Conservation (phyloP, 2,797 vertebrate species). For the Steatocranus sp. region DNA sequence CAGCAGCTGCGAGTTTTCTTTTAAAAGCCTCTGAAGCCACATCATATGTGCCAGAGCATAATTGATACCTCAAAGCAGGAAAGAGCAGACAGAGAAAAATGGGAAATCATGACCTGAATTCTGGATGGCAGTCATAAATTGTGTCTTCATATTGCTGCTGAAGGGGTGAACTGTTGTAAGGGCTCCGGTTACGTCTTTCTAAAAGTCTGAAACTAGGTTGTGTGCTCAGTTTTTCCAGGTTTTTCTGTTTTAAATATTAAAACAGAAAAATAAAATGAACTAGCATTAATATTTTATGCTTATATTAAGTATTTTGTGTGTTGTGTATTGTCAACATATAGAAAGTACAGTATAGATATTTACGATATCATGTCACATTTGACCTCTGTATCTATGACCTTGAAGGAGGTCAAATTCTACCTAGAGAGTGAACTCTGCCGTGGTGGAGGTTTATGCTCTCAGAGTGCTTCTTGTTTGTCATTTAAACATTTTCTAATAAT, state of each 20-base stretch:
- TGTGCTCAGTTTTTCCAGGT: not conserved
- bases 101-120: not conserved
- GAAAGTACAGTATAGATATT: not conserved
- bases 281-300: too few relatives aligned
- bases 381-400: not conserved
- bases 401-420: not conserved
- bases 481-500: not conserved
- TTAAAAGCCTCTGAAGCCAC: not conserved
- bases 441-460: not conserved
- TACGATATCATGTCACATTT: not conserved
- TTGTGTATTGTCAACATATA: not conserved
- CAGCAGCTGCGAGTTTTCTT: not conserved
- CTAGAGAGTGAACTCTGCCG: not conserved
- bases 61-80: not conserved
- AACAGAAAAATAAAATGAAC: too few relatives aligned
- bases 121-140: not conserved
- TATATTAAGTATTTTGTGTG: not conserved
- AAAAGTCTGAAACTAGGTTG: too few relatives aligned
- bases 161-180: not conserved
- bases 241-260: not conserved
- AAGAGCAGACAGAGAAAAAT: not conserved
- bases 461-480: not conserved
- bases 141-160: not conserved
- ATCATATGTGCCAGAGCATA: not conserved
- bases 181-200: not conserved